Percentiles rank a stretch among this genome's conserved stretches.
Conservation (phyloP, 2,797 vertebrate genomes). For the Hoplostethus atlanticus region DNA sequence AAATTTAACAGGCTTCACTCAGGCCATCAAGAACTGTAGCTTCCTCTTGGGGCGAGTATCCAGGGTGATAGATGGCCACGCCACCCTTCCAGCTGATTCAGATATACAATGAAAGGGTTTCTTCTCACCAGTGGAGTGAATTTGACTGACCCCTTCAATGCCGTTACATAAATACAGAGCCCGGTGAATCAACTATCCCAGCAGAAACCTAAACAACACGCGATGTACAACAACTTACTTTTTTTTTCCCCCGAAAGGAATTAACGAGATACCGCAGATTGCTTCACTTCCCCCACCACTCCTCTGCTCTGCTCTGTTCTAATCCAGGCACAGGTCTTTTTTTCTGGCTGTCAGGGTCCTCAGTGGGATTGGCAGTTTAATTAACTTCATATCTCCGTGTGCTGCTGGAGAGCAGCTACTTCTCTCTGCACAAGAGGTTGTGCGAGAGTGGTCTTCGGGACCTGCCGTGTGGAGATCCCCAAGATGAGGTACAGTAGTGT, state of each 20-base stretch:
- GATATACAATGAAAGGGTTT: background rate
- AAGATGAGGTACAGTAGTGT: background rate
- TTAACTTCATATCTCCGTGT: slow-evolving; percentile 79
- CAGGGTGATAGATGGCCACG: slow-evolving; percentile 7
- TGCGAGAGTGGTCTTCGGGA: slow-evolving; percentile 36
- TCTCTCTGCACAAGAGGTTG: slow-evolving; percentile 28
- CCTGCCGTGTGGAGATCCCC: slow-evolving; percentile 34
- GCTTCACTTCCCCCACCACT: slow-evolving; percentile 3
- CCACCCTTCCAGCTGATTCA: slow-evolving; percentile 3
- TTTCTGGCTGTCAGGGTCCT: slow-evolving; percentile 64
- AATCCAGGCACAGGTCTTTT: slow-evolving; percentile 45
- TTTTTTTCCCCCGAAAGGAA: slow-evolving; percentile 4
- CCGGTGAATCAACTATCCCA: slow-evolving; percentile 3
- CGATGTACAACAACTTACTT: background rate
- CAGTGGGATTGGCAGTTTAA: slow-evolving; percentile 77
- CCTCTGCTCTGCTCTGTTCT: slow-evolving; percentile 23
- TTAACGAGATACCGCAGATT: slow-evolving; percentile 42
- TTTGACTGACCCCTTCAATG: background rate
- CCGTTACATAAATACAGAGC: slow-evolving; percentile 1
- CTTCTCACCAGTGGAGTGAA: background rate
- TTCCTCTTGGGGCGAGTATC: background rate
- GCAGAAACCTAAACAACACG: background rate
- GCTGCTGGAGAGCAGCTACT: slow-evolving; percentile 47
- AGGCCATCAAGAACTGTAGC: background rate
- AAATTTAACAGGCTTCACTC: slow-evolving; percentile 25